Percentiles rank a stretch among this genome's conserved stretches.
These are phyloP conservation scores for Hypena proboscidalis DNA, from an alignment of 2,888 invertebrate species.

Conservation along the genomic window DNA sequence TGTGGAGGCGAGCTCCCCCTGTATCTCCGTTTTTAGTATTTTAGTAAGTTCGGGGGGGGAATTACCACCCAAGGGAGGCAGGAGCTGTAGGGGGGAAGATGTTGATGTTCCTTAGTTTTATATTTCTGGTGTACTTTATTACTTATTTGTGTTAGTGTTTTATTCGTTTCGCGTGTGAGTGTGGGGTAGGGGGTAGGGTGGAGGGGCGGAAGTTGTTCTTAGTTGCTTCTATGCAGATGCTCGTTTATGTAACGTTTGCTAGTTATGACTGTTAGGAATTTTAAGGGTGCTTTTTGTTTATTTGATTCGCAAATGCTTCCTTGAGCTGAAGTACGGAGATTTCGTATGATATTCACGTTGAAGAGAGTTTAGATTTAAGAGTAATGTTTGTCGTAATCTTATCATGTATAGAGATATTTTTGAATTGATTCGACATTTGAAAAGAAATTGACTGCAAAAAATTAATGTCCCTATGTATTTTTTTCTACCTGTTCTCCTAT, in stretches of 20 bases:
- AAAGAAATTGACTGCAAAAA: too few relatives aligned
- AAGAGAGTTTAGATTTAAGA: too few relatives aligned
- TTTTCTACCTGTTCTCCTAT: too few relatives aligned
- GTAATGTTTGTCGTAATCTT: too few relatives aligned
- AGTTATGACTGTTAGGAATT: conserved; percentile 42
- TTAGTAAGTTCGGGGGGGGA: conserved; percentile 84
- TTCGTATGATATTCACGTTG: too few relatives aligned
- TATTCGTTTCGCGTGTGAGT: conserved; percentile 59
- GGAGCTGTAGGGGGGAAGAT: conserved; percentile 65
- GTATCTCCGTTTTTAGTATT: conserved; percentile 86
- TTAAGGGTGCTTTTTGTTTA: conserved; percentile 5
- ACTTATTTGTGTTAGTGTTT: conserved; percentile 78
- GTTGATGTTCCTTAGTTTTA: conserved; percentile 86
- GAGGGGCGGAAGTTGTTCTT: conserved; percentile 54
- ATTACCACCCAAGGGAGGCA: conserved; percentile 66
- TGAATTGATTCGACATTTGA: too few relatives aligned
- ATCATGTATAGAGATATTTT: too few relatives aligned
- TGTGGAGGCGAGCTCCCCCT: conserved; percentile 70
- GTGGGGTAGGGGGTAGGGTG: conserved; percentile 52
- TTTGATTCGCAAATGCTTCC: too few relatives aligned
- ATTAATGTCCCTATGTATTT: too few relatives aligned
- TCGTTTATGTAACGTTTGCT: conserved; percentile 54
- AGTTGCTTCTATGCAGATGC: conserved; percentile 77
- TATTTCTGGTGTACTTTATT: conserved; percentile 84
- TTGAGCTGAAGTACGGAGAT: too few relatives aligned